phyloP scores from a whole-genome alignment of 2,113 vertebrate species.

The Gobiocypris rarus region DNA sequence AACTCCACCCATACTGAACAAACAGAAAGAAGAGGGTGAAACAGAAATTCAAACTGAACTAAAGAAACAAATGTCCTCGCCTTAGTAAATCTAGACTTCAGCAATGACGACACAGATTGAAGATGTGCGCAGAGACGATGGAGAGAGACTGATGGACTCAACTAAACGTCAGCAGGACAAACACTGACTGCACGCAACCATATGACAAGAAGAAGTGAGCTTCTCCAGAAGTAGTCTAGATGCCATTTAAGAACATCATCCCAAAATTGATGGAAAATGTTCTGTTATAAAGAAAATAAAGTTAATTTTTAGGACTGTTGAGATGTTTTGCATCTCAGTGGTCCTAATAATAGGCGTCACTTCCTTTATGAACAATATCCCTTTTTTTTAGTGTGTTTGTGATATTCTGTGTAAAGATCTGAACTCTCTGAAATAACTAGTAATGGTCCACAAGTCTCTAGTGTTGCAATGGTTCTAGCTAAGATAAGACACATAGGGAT shows the following conservation, averaged over 20 bases:
- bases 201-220: too few species aligned
- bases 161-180: neutral
- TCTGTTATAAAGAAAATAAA: neutral
- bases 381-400: neutral
- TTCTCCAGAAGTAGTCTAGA: neutral
- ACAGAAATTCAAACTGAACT: slow-evolving; percentile 60
- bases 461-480: neutral
- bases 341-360: neutral
- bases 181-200: neutral
- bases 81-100: slow-evolving; percentile 98
- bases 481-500: neutral
- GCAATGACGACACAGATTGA: slow-evolving; percentile 87
- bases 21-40: slow-evolving; percentile 19
- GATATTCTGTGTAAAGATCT: neutral
- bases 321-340: neutral
- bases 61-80: slow-evolving; percentile 78
- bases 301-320: neutral
- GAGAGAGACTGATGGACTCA: neutral
- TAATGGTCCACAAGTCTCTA: neutral
- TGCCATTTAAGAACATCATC: neutral
- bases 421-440: neutral
- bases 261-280: neutral
- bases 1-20: neutral
- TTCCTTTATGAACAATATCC: neutral
- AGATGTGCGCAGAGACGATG: slow-evolving; percentile 39